Base-by-base conservation (phyloP, 1,140 invertebrate genomes). In the Drosophila trapezifrons region DNA sequence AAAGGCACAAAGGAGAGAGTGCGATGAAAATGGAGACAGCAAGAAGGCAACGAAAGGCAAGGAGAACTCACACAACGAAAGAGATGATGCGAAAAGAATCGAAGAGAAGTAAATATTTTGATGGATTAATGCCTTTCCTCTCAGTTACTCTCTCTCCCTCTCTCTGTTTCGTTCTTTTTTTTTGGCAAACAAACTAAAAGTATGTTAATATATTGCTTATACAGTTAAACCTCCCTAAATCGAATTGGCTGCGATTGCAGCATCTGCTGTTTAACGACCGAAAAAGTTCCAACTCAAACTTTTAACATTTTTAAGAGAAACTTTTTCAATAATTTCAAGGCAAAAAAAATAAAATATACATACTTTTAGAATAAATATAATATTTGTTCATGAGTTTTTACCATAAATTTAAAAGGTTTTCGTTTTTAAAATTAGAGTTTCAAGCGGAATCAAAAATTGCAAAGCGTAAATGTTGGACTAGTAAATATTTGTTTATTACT, bases 101-200 rank as follows among this genome's bases (percentile, higher is more conserved):
- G 66, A 72, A 78, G 67, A 59, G 38, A 66, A 60, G 75, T 76
- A 82, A 82, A 82, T 82, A 78, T 78, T 82, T 72, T 82, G 72
- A 82, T 81, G 79, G 67, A 82, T 82, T 81, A 77, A 75, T 82
- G 80, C 72, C 57, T 47, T 62, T 57, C 58, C 42, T 35, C 43
- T 29, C 17, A 6, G 13, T 9, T 5, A 37, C 8, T 32, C 27
- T 3, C 25, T 56, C 13, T 40, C 17, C 12, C 18, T 20, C 32
- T 17, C 12, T 29, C 10, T n/a, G 5, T 15, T 18, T 35, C 15
- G 12, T 12, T 55, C 17, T 47, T 4, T 18, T 40, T 40, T 49
- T 38, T 9, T 12, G 35, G 18, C 17, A 40, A 47, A 65, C 22
- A 38, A 46, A 25, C 29, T 42, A 49, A 60, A 65, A 70, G 32